Base-by-base conservation (phyloP, 2,113 vertebrate genomes). In the Silurus glanis region DNA sequence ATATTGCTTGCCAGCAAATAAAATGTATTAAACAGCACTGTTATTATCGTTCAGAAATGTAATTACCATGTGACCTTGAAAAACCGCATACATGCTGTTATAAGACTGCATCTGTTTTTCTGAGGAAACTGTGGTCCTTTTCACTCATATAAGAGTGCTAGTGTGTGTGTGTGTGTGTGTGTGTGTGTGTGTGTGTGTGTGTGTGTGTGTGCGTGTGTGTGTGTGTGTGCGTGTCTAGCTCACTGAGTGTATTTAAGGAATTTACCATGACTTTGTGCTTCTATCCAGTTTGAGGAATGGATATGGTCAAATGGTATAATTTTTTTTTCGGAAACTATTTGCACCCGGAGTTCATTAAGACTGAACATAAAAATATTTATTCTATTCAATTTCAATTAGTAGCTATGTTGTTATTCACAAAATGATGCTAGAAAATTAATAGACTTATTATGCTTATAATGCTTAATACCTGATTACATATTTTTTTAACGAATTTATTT, bases 141-240 rank as follows among this genome's bases (percentile, higher is more conserved):
- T 82, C 14, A 49, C 80, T 66, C 61, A 53, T 66, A 82, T 82
- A 62, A 82, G 58, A 82, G 37, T 64, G 58, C 80, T 13, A n/a
- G 80, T 82, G 59, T 82, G 80, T 62, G 80, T 81, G 79, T 81
- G 79, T 81, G 80, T 81, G 56, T 80, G 58, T 81, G 58, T 62
- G 58, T 81, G 79, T 81, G 58, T 61, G 79, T 80, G 79, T 81
- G 12, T 78, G 51, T 78, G 47, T 78, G 75, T 78, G 47, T 78
- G 75, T 58, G 53, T 58, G 51, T 17, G 9, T 37, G n/a, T 74
- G 71, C 49, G 17, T 62, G 47, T 74, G 4, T 56, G 55, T 56
- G 55, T 56, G 55, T 56, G 55, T 56, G 55, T 56, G 55, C 13
- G 55, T 56, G 55, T 56, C 8, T 56, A 25, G 21, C 49, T 76